phyloP scores from a whole-genome alignment of 2,113 vertebrate species.

The Sinocyclocheilus anophthalmus region DNA sequence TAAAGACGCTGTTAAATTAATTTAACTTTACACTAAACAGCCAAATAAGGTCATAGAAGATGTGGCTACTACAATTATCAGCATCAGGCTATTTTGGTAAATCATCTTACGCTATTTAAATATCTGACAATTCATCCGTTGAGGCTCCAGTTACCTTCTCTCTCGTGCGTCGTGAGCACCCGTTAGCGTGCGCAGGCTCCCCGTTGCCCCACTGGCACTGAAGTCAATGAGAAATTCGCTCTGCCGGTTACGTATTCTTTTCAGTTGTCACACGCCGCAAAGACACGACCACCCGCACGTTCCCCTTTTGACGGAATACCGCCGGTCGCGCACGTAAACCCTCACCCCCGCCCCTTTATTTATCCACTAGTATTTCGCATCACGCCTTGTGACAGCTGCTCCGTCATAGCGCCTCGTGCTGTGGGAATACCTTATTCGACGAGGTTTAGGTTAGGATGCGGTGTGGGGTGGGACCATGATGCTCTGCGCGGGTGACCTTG shows the following conservation, averaged over 20 bases:
- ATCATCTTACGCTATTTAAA: neutral
- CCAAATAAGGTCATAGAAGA: neutral
- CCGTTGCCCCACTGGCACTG: constrained; percentile 6
- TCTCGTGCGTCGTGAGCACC: constrained; percentile 18
- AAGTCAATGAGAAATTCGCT: neutral
- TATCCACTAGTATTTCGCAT: constrained; percentile 42
- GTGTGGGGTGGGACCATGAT: constrained; percentile 48
- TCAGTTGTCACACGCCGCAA: constrained; percentile 4
- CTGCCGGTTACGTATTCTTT: neutral
- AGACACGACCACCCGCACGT: constrained; percentile 64
- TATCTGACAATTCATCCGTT: neutral
- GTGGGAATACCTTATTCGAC: constrained; percentile 22
- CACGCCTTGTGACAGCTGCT: constrained; percentile 31
- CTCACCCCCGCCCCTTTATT: neutral
- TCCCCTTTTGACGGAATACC: too few relatives aligned
- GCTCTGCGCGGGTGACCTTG: constrained; percentile 71
- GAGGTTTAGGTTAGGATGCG: neutral
- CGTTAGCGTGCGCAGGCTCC: neutral
- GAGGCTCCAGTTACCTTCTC: neutral
- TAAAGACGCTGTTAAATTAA: neutral
- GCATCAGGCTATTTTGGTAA: neutral
- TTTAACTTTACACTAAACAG: neutral
- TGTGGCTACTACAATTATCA: neutral
- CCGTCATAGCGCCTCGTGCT: constrained; percentile 35
- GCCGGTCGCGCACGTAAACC: constrained; percentile 40